Conservation (phyloP, 2,797 vertebrate species). For the Atherinosoma microstoma region DNA sequence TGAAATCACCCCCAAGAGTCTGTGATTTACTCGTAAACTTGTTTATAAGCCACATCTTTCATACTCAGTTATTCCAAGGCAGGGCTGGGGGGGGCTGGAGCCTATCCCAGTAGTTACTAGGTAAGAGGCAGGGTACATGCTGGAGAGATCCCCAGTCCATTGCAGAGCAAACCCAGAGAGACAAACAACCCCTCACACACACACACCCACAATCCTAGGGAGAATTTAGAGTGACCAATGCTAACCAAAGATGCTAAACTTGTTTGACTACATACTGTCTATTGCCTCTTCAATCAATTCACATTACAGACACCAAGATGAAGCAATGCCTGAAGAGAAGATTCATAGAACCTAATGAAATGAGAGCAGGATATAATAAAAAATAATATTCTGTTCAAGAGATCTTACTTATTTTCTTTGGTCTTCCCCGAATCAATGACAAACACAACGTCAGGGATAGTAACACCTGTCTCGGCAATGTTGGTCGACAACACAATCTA, state of each 20-base stretch:
- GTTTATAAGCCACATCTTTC: too few species aligned
- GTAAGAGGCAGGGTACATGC: too few species aligned
- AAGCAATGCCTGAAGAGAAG: neutral
- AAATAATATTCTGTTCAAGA: neutral
- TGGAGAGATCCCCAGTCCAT: too few species aligned
- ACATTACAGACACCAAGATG: neutral
- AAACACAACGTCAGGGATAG: slow-evolving; percentile 97
- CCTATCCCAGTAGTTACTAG: too few species aligned
- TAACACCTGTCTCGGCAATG: slow-evolving; percentile 98
- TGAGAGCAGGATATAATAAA: neutral
- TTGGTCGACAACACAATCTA: slow-evolving; percentile 99
- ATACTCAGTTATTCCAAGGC: too few species aligned
- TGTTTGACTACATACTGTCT: neutral
- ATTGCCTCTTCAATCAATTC: neutral
- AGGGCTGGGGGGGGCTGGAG: too few species aligned
- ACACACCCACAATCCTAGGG: too few species aligned
- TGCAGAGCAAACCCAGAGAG: too few species aligned
- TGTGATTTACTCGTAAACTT: too few species aligned
- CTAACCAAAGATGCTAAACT: neutral
- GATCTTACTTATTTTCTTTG: slow-evolving; percentile 94
- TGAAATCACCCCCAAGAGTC: too few species aligned
- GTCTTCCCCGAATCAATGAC: slow-evolving; percentile 96
- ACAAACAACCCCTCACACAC: too few species aligned
- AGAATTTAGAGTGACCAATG: too few species aligned
- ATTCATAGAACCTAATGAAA: neutral